These are phyloP conservation scores for Blera fallax DNA, from an alignment of 2,888 invertebrate species.

Conservation along the genomic window DNA sequence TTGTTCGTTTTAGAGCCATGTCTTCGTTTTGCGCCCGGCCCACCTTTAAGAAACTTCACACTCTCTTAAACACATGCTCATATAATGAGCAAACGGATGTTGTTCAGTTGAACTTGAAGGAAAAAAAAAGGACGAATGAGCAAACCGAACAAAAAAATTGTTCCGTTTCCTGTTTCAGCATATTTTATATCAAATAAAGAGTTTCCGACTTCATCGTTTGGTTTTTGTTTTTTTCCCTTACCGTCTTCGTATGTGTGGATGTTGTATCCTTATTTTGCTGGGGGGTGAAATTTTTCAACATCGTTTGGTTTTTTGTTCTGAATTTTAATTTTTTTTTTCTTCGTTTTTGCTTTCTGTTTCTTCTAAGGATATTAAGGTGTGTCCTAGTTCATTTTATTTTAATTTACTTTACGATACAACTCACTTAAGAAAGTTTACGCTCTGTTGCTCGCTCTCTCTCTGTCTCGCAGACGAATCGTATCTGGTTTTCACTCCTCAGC, in stretches of 20 bases:
- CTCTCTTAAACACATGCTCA: slow-evolving; percentile 47
- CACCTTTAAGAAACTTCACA: slow-evolving; percentile 46
- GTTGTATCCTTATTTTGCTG: slow-evolving; percentile 6
- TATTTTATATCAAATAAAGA: slow-evolving; percentile 65
- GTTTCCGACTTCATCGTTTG: slow-evolving; percentile 57
- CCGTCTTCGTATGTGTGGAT: neutral
- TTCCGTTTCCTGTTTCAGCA: slow-evolving; percentile 52
- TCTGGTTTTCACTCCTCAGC: neutral
- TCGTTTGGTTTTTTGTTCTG: slow-evolving; percentile 51
- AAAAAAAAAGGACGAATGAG: neutral
- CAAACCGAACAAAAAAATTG: slow-evolving; percentile 10
- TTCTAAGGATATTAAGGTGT: slow-evolving; percentile 52
- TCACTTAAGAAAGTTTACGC: slow-evolving; percentile 69
- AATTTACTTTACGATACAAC: slow-evolving; percentile 72
- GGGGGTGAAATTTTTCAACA: slow-evolving; percentile 47
- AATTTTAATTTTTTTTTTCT: slow-evolving; percentile 1
- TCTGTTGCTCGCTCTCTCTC: slow-evolving; percentile 2
- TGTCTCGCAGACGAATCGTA: neutral
- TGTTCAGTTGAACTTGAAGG: slow-evolving; percentile 23
- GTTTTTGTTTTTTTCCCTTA: neutral
- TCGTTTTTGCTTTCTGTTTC: neutral
- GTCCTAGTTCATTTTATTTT: slow-evolving; percentile 71
- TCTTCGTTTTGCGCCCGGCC: neutral
- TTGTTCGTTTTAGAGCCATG: slow-evolving; percentile 19
- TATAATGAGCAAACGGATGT: slow-evolving; percentile 50